A percentile compares a stretch with the other conserved stretches of the same genome.
phyloP scores from a whole-genome alignment of 2,888 invertebrate species.

The Cancer borealis region DNA sequence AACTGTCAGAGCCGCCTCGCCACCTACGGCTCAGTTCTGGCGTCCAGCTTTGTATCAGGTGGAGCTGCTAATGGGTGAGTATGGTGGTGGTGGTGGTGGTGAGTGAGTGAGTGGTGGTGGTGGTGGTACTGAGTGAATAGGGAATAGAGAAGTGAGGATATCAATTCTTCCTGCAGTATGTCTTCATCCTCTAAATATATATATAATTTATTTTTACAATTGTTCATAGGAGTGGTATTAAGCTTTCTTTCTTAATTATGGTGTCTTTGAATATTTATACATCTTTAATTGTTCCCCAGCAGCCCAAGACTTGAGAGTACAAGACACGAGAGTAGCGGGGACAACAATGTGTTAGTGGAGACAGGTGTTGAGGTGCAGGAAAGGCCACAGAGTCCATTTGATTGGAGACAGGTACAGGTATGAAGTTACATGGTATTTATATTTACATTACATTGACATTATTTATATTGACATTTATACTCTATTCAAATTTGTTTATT shows the following conservation, averaged over 20 bases:
- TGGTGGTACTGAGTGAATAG: too few relatives aligned
- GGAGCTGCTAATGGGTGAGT: slow-evolving; percentile 58
- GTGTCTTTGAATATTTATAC: not conserved
- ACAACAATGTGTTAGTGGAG: slow-evolving; percentile 53
- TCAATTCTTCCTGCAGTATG: too few relatives aligned
- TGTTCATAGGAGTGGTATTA: too few relatives aligned
- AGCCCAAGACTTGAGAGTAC: not conserved
- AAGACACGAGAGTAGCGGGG: slow-evolving; percentile 58
- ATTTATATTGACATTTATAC: too few relatives aligned
- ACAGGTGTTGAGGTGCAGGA: not conserved
- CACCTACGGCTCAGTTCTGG: slow-evolving; percentile 67
- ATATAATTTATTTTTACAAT: too few relatives aligned
- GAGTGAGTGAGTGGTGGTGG: too few relatives aligned
- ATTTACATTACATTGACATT: not conserved
- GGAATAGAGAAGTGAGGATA: too few relatives aligned
- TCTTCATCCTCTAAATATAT: too few relatives aligned
- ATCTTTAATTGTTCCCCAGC: not conserved
- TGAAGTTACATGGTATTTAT: not conserved
- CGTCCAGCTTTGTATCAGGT: slow-evolving; percentile 50
- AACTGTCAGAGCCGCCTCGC: slow-evolving; percentile 66
- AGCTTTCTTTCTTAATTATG: too few relatives aligned
- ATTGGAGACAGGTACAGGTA: slow-evolving; percentile 73
- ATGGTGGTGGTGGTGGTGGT: not conserved
- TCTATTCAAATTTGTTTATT: not conserved
- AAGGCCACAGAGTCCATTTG: slow-evolving; percentile 70